Conservation (phyloP, 2,888 invertebrate species). For the Creontiades dilutus region DNA sequence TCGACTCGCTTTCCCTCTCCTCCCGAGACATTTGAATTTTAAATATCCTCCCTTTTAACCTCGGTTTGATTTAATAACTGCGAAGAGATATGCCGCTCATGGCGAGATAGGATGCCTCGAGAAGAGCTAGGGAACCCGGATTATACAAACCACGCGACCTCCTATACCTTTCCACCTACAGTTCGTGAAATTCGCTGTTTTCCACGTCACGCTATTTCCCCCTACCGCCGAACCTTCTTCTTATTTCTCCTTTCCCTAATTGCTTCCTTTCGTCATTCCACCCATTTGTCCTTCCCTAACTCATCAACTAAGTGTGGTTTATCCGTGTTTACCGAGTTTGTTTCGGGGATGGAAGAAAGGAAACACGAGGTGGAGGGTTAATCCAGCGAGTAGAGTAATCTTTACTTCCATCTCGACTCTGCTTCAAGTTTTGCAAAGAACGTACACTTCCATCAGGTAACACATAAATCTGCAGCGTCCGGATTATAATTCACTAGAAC, state of each 20-base stretch:
- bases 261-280: conserved; percentile 62
- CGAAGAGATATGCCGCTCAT: conserved; percentile 67
- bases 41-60: conserved; percentile 51
- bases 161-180: conserved; percentile 4
- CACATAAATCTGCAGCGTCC: conserved; percentile 45
- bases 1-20: not conserved
- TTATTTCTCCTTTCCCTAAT: conserved; percentile 22
- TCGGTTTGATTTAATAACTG: conserved; percentile 68
- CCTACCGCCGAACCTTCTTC: not conserved
- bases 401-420: conserved; percentile 57
- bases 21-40: conserved; percentile 48
- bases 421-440: conserved; percentile 49
- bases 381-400: conserved; percentile 44
- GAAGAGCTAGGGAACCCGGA: conserved; percentile 17
- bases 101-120: conserved; percentile 45
- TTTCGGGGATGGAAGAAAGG: not conserved
- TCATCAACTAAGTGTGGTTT: conserved; percentile 66
- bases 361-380: conserved; percentile 29
- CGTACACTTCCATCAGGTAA: conserved; percentile 58
- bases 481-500: conserved; percentile 45
- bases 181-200: not conserved
- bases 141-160: conserved; percentile 61
- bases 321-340: conserved; percentile 60
- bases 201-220: conserved; percentile 39
- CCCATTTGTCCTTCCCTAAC: conserved; percentile 63